Percentiles rank a stretch among this genome's conserved stretches.
Evolutionary conservation across 2,113 vertebrate species (phyloP).

Genomic region (Nibea coibor): DNA sequence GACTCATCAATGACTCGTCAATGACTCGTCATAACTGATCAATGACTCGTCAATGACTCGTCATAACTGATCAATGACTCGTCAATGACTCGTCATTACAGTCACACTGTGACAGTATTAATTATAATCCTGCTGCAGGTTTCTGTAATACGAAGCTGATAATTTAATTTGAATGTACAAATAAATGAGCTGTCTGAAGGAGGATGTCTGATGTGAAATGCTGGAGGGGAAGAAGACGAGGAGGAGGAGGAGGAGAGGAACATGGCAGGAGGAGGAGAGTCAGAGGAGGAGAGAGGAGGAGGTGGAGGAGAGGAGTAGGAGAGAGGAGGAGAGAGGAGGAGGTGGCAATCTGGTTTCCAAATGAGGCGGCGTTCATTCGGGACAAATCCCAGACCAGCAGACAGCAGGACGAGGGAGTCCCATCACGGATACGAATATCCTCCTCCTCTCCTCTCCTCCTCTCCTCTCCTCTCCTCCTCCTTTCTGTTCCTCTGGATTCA

Average conservation of each 20-base stretch:
- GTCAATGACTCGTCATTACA: too few relatives aligned
- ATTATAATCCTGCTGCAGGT: not conserved
- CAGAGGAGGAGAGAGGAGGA: not conserved
- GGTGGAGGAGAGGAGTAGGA: not conserved
- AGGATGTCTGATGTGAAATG: not conserved
- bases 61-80: too few relatives aligned
- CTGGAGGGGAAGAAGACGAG: not conserved
- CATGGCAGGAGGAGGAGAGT: not conserved
- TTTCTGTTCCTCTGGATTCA: too few relatives aligned
- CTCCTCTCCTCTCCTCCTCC: not conserved
- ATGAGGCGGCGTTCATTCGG: conserved; percentile 37
- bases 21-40: too few relatives aligned
- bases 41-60: not conserved
- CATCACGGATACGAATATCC: too few relatives aligned
- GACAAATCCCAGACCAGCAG: conserved; percentile 20
- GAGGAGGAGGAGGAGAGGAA: not conserved
- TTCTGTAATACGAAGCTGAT: conserved; percentile 15
- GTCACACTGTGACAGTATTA: too few relatives aligned
- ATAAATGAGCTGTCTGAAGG: conserved; percentile 14
- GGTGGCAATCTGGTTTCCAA: conserved; percentile 48
- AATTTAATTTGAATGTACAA: conserved; percentile 30
- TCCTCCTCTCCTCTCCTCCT: not conserved
- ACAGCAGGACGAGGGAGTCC: too few relatives aligned
- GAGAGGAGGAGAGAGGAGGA: not conserved
- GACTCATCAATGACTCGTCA: not conserved